Percentiles rank a stretch among this genome's conserved stretches.
Evolutionary conservation across 1,140 invertebrate species (phyloP).

Genomic region (Leptinotarsa texana): DNA sequence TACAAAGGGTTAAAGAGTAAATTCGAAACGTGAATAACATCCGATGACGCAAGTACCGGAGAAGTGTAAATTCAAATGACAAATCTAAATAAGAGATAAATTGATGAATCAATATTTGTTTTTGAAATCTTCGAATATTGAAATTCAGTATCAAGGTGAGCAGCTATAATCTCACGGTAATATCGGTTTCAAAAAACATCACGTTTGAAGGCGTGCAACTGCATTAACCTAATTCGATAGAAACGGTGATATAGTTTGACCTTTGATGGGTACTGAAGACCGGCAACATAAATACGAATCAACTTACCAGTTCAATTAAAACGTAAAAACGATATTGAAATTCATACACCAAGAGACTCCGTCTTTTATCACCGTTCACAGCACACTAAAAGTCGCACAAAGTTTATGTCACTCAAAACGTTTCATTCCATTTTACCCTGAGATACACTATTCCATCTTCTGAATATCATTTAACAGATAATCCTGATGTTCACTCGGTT

Average conservation of each 20-base stretch:
- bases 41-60: not conserved
- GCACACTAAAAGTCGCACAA: not conserved
- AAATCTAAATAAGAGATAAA: not conserved
- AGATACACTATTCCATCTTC: not conserved
- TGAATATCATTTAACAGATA: not conserved
- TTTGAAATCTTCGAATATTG: not conserved
- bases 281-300: not conserved
- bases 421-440: not conserved
- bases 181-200: not conserved
- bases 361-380: slow-evolving; percentile 2
- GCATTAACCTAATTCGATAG: slow-evolving; percentile 3
- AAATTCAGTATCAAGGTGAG: not conserved
- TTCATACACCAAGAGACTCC: not conserved
- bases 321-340: not conserved
- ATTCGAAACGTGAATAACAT: not conserved
- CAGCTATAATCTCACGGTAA: not conserved
- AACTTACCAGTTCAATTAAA: slow-evolving; percentile 1
- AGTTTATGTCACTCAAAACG: not conserved
- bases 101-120: not conserved
- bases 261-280: not conserved
- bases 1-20: not conserved
- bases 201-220: not conserved
- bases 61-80: not conserved
- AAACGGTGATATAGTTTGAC: not conserved
- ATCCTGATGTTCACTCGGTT: not conserved